phyloP scores from a whole-genome alignment of 2,797 vertebrate genomes.

The Micrastur ruficollis region DNA sequence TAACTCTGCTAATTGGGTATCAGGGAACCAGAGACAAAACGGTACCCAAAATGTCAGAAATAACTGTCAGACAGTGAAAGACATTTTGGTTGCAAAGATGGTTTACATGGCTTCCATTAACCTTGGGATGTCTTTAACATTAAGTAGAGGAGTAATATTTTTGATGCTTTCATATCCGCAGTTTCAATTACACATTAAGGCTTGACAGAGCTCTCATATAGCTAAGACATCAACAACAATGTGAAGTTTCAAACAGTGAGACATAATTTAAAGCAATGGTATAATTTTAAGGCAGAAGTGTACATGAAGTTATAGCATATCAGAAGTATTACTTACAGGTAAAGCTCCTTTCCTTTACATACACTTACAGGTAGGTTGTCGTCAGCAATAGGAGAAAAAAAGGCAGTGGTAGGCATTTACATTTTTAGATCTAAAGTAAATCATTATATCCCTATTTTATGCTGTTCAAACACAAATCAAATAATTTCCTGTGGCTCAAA shows the following conservation, averaged over 20 bases:
- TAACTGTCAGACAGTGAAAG: not conserved
- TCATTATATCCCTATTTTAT: not conserved
- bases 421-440: not conserved
- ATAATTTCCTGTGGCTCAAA: not conserved
- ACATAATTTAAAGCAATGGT: not conserved
- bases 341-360: not conserved
- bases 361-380: not conserved
- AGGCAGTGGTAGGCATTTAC: not conserved
- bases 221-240: not conserved
- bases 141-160: not conserved
- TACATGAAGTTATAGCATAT: not conserved
- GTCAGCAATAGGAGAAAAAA: not conserved
- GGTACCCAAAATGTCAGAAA: not conserved
- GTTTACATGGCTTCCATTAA: not conserved
- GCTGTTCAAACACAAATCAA: not conserved
- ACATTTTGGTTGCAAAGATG: not conserved
- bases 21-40: not conserved
- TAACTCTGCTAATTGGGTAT: not conserved
- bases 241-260: not conserved
- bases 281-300: not conserved
- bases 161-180: not conserved
- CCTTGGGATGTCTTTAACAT: not conserved
- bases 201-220: not conserved
- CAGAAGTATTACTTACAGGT: not conserved
- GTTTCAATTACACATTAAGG: not conserved